A percentile compares a stretch with the other conserved stretches of the same genome.
Conservation (phyloP, 2,888 invertebrate species). For the Boloria selene region DNA sequence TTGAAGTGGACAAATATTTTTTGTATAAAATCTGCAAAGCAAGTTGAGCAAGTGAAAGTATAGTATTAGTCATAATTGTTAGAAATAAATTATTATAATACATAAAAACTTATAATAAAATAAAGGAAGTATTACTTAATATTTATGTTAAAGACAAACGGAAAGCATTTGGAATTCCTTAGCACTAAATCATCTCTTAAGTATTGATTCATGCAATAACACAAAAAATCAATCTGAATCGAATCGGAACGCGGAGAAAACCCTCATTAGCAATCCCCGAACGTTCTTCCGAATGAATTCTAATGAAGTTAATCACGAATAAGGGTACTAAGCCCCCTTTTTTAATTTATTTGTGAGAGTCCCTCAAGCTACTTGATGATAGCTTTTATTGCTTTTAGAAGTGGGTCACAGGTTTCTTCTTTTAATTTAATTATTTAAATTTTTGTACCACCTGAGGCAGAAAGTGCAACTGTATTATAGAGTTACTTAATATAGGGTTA, state of each 20-base stretch:
- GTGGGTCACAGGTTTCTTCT: slow-evolving; percentile 43
- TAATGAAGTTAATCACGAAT: slow-evolving; percentile 72
- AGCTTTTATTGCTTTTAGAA: slow-evolving; percentile 54
- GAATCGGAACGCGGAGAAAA: slow-evolving; percentile 49
- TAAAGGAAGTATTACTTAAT: not conserved
- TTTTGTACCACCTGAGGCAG: slow-evolving; percentile 2
- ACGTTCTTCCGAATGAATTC: slow-evolving; percentile 67
- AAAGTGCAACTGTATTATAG: not conserved
- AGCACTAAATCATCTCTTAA: slow-evolving; percentile 18
- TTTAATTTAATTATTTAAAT: slow-evolving; percentile 38
- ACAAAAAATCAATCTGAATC: slow-evolving; percentile 39
- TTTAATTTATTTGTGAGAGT: slow-evolving; percentile 61
- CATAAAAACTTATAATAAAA: not conserved
- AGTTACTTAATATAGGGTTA: too few species aligned
- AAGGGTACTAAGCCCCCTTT: slow-evolving; percentile 51
- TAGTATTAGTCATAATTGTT: too few species aligned
- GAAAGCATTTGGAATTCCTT: slow-evolving; percentile 6
- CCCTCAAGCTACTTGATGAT: slow-evolving; percentile 49
- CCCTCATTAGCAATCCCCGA: slow-evolving; percentile 63
- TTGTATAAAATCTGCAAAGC: too few species aligned
- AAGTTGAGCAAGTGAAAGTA: too few species aligned
- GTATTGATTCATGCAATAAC: slow-evolving; percentile 30
- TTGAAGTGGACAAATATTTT: too few species aligned
- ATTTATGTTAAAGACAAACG: slow-evolving; percentile 3
- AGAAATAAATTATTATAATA: too few species aligned